phyloP scores from a whole-genome alignment of 2,888 invertebrate species.

The Epinotia brunnichana region DNA sequence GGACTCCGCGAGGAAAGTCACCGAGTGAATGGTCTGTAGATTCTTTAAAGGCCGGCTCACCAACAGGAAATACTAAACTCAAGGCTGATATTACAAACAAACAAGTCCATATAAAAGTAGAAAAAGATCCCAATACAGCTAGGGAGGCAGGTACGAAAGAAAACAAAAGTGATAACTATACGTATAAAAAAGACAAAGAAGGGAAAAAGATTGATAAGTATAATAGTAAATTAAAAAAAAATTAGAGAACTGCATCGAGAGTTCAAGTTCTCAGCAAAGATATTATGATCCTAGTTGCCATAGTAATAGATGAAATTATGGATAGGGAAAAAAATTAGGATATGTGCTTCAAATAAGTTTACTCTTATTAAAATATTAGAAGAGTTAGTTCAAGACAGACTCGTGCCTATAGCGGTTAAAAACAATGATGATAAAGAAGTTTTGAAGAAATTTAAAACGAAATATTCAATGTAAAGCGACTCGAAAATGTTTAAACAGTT shows the following conservation, averaged over 20 bases:
- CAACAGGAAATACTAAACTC: not conserved
- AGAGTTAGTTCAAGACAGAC: too few relatives aligned
- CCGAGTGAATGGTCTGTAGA: not conserved
- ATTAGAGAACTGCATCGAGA: not conserved
- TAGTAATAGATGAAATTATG: too few relatives aligned
- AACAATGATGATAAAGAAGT: too few relatives aligned
- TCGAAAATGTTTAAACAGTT: too few relatives aligned
- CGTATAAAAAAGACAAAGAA: not conserved
- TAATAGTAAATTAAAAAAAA: constrained; percentile 16
- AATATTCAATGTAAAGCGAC: too few relatives aligned
- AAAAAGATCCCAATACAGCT: not conserved
- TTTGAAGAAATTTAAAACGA: too few relatives aligned
- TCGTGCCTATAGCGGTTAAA: too few relatives aligned
- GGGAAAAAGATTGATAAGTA: not conserved
- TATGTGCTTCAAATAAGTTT: too few relatives aligned
- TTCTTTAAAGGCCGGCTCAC: not conserved
- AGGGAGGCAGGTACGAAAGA: not conserved
- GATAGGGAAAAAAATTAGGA: too few relatives aligned
- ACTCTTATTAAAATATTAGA: too few relatives aligned
- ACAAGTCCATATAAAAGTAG: not conserved
- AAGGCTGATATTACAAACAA: not conserved
- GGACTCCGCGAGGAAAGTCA: not conserved
- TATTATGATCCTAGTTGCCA: too few relatives aligned
- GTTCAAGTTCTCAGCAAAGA: too few relatives aligned
- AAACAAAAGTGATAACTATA: not conserved